Percentiles rank a stretch among this genome's conserved stretches.
phyloP scores from a whole-genome alignment of 1,140 invertebrate species.

The Drosophila subobscura region DNA sequence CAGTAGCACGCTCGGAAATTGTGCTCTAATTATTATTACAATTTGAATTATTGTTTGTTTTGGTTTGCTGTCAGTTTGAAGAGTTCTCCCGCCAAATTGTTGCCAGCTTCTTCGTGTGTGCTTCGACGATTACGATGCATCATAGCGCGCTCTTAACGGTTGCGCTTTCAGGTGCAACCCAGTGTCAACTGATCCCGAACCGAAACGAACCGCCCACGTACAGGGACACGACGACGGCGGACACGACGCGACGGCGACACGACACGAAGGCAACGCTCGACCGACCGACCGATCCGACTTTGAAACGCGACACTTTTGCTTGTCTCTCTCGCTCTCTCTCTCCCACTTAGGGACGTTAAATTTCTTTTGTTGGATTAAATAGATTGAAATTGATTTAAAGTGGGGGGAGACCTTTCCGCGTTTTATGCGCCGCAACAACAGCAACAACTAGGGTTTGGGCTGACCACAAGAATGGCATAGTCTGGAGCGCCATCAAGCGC shows the following conservation, averaged over 20 bases:
- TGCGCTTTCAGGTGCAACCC: constrained; percentile 39
- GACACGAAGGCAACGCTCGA: constrained; percentile 28
- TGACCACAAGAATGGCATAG: constrained; percentile 44
- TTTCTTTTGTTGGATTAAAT: constrained; percentile 48
- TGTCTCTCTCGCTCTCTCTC: constrained; percentile 6
- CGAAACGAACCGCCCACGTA: constrained; percentile 10
- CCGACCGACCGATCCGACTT: constrained; percentile 20
- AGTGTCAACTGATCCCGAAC: constrained; percentile 39
- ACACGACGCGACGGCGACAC: constrained; percentile 32
- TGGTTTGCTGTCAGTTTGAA: constrained; percentile 35
- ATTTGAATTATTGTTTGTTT: constrained; percentile 9
- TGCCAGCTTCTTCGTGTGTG: constrained; percentile 58
- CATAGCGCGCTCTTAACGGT: constrained; percentile 43
- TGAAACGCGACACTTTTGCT: constrained; percentile 33
- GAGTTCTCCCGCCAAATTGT: constrained; percentile 52
- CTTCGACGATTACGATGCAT: constrained; percentile 75
- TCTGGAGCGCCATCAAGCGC: constrained; percentile 67
- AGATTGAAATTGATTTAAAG: constrained; percentile 68
- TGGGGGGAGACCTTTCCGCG: constrained; percentile 36
- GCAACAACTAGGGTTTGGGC: constrained; percentile 2
- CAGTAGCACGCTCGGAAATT: no score
- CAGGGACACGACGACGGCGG: constrained; percentile 20
- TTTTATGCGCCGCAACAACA: constrained; percentile 48
- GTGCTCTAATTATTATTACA: constrained; percentile 16
- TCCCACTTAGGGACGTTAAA: constrained; percentile 33